phyloP scores from a whole-genome alignment of 2,797 vertebrate genomes.

The Paramormyrops hopkinsi region DNA sequence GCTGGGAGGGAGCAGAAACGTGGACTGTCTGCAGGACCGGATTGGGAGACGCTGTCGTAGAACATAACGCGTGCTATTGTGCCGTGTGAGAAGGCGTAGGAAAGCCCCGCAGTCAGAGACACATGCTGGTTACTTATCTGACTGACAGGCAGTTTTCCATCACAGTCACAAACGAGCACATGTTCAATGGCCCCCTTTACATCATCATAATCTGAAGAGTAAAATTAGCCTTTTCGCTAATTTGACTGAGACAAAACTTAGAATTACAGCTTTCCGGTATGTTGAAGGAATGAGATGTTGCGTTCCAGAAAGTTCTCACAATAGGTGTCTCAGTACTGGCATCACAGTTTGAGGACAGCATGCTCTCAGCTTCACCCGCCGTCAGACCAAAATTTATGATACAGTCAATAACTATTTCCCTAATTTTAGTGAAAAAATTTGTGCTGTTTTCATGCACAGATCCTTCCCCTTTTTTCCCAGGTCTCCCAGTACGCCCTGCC shows the following conservation, averaged over 20 bases:
- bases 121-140: not conserved
- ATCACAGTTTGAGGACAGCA: not conserved
- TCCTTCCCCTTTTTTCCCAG: not conserved
- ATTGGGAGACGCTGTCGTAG: not conserved
- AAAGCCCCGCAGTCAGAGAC: not conserved
- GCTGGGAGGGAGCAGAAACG: not conserved
- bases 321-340: not conserved
- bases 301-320: not conserved
- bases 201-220: not conserved
- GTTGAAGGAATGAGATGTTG: not conserved
- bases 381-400: not conserved
- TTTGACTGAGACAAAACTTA: not conserved
- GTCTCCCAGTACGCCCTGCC: not conserved
- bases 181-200: not conserved
- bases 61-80: not conserved
- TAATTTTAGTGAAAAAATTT: not conserved
- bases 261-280: not conserved
- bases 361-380: not conserved
- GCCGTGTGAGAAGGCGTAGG: not conserved
- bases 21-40: not conserved
- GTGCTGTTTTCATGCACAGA: not conserved
- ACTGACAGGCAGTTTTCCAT: not conserved
- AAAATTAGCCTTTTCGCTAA: not conserved
- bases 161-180: not conserved
- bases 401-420: not conserved